Evolutionary conservation across 2,888 invertebrate genomes (phyloP).

Genomic region (Pachycephus smyrnensis): DNA sequence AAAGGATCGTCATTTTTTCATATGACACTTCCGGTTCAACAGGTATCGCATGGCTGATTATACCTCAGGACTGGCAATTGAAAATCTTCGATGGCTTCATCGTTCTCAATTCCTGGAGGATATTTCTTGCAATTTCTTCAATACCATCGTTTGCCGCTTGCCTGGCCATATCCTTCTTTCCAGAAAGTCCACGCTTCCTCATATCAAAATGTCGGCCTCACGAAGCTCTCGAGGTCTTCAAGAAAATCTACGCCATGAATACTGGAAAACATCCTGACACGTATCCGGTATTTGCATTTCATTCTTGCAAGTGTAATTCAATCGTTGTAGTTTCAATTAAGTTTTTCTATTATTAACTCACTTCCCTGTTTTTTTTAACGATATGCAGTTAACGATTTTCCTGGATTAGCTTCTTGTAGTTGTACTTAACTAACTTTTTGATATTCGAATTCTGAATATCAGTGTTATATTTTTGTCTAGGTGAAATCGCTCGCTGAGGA

Average conservation of each 20-base stretch:
- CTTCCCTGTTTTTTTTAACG: not conserved
- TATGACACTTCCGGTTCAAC: slow-evolving; percentile 8
- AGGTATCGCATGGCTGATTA: slow-evolving; percentile 79
- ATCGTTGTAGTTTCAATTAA: not conserved
- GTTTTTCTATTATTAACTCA: not conserved
- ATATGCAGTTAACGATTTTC: not conserved
- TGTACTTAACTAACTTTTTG: not conserved
- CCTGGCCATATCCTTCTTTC: slow-evolving; percentile 72
- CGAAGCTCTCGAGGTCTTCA: slow-evolving; percentile 76
- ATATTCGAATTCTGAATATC: not conserved
- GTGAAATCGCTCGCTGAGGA: slow-evolving; percentile 66
- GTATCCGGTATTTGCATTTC: slow-evolving; percentile 72
- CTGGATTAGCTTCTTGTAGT: not conserved
- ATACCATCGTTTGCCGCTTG: slow-evolving; percentile 79
- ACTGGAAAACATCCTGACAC: slow-evolving; percentile 73
- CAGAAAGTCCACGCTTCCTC: slow-evolving; percentile 85
- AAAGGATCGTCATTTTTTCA: not conserved
- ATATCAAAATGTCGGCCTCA: slow-evolving; percentile 76
- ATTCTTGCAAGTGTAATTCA: no score
- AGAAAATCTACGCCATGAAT: slow-evolving; percentile 76
- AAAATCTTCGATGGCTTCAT: slow-evolving; percentile 62
- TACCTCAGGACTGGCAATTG: slow-evolving; percentile 74
- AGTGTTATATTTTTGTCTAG: slow-evolving; percentile 49
- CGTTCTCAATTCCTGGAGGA: slow-evolving; percentile 73
- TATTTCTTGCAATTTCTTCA: slow-evolving; percentile 74